Percentiles rank a stretch among this genome's conserved stretches.
phyloP scores from a whole-genome alignment of 2,113 vertebrate species.

The Verasper variegatus region DNA sequence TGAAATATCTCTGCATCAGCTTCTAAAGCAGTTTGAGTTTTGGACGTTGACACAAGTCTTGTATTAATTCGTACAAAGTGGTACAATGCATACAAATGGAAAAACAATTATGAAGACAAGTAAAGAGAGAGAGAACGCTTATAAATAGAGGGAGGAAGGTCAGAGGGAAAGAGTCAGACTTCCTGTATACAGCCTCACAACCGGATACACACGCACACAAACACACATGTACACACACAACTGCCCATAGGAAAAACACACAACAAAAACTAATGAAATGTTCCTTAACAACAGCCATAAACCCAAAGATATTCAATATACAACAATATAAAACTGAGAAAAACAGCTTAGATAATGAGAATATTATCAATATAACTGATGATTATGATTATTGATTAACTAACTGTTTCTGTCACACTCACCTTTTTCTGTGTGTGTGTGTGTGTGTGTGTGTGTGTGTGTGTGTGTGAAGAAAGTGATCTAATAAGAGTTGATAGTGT shows the following conservation, averaged over 20 bases:
- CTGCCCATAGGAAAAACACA: constrained; percentile 14
- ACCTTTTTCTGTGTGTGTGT: neutral
- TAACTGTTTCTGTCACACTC: neutral
- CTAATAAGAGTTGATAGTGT: constrained; percentile 71
- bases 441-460: constrained; percentile 16
- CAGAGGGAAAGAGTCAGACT: constrained; percentile 75
- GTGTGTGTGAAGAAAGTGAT: constrained; percentile 54
- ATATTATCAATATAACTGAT: no score
- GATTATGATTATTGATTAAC: no score
- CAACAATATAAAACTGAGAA: no score
- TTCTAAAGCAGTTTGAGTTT: no score
- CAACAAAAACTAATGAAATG: neutral
- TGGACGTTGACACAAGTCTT: no score
- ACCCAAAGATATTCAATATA: no score
- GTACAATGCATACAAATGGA: no score
- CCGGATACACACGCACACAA: constrained; percentile 50
- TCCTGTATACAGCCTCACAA: constrained; percentile 65
- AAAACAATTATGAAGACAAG: no score
- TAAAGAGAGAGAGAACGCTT: constrained; percentile 27
- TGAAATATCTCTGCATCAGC: no score
- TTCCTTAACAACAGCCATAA: neutral
- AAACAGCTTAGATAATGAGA: no score
- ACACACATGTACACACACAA: constrained; percentile 20
- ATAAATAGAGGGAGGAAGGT: constrained; percentile 77
- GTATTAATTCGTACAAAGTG: no score